A percentile compares a stretch with the other conserved stretches of the same genome.
These are phyloP conservation scores for Ophion ellenae DNA, from an alignment of 2,888 invertebrate genomes.

Conservation along the genomic window DNA sequence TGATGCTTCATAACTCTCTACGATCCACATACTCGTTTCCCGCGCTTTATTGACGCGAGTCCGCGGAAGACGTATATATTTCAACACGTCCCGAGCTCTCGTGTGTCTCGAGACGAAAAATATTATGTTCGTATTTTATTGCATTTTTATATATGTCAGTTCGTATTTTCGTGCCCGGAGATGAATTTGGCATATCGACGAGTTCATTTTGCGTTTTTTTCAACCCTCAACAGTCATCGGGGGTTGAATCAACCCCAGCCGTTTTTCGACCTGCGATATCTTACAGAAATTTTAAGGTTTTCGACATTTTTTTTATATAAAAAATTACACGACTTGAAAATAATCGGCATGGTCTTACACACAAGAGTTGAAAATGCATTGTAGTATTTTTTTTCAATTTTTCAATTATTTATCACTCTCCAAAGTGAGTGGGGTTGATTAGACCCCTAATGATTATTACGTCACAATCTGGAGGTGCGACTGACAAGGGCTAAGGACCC, in stretches of 20 bases:
- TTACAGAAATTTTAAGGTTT: too few relatives aligned
- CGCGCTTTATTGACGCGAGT: not conserved
- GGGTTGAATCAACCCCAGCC: too few relatives aligned
- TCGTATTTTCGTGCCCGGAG: not conserved
- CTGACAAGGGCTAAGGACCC: not conserved
- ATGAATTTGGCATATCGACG: not conserved
- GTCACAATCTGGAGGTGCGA: too few relatives aligned
- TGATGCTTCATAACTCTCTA: not conserved
- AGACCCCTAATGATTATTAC: too few relatives aligned
- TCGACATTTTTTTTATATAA: too few relatives aligned
- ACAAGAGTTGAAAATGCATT: too few relatives aligned
- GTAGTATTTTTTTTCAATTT: too few relatives aligned
- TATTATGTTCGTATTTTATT: constrained; percentile 10
- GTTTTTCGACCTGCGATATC: too few relatives aligned
- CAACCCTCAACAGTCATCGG: not conserved
- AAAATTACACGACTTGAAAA: too few relatives aligned
- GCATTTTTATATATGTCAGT: not conserved
- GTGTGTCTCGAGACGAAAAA: not conserved
- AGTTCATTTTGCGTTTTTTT: not conserved
- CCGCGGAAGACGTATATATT: not conserved
- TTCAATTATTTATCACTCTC: too few relatives aligned
- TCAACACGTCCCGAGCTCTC: not conserved
- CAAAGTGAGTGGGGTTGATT: too few relatives aligned
- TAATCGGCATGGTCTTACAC: too few relatives aligned
- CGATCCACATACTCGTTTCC: not conserved